Evolutionary conservation across 2,888 invertebrate species (phyloP).

Genomic region (Ryuthela nishihirai): DNA sequence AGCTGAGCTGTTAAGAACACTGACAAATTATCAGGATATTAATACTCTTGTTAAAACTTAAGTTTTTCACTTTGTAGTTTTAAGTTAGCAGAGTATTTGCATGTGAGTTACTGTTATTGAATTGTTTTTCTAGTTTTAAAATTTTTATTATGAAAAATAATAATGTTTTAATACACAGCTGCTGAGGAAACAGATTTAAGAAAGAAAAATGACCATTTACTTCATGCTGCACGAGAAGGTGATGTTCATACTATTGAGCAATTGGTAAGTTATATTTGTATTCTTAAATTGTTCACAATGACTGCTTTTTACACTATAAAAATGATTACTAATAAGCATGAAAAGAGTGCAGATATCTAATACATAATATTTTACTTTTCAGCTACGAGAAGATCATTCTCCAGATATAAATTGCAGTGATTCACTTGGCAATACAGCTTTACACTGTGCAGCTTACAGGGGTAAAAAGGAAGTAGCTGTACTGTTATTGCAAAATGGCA

Average conservation of each 20-base stretch:
- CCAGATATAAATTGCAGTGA: slow-evolving; percentile 61
- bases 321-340: too few relatives aligned
- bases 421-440: slow-evolving; percentile 35
- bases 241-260: slow-evolving; percentile 57
- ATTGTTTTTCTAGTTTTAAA: not conserved
- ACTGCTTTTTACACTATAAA: not conserved
- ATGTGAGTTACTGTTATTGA: not conserved
- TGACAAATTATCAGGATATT: too few relatives aligned
- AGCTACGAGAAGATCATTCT: slow-evolving; percentile 59
- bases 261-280: slow-evolving; percentile 53
- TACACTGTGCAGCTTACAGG: slow-evolving; percentile 62
- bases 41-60: too few relatives aligned
- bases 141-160: slow-evolving; percentile 13
- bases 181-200: slow-evolving; percentile 60
- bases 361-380: too few relatives aligned
- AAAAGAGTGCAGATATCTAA: too few relatives aligned
- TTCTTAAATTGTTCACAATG: not conserved
- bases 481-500: slow-evolving; percentile 62
- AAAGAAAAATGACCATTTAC: slow-evolving; percentile 57
- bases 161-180: slow-evolving; percentile 1
- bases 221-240: slow-evolving; percentile 62
- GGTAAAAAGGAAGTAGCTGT: slow-evolving; percentile 63
- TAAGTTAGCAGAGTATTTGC: too few relatives aligned
- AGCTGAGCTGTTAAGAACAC: too few relatives aligned
- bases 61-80: too few relatives aligned